phyloP scores from a whole-genome alignment of 2,888 invertebrate genomes.

The Heliconius hortense region DNA sequence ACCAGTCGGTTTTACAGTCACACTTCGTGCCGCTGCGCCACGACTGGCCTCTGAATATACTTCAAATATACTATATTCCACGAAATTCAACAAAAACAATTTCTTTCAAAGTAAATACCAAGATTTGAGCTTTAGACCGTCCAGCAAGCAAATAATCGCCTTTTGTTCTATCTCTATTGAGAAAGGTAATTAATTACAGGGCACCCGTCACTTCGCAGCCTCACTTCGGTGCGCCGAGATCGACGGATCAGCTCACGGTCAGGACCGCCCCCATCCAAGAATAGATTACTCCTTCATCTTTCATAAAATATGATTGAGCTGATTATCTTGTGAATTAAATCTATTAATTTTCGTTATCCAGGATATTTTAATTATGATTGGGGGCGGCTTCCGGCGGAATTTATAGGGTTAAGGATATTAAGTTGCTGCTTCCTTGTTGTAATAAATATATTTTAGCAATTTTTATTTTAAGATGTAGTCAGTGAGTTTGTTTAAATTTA shows the following conservation, averaged over 20 bases:
- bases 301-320: constrained; percentile 32
- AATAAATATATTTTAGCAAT: background rate
- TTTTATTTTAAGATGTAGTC: background rate
- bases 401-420: constrained; percentile 15
- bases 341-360: constrained; percentile 37
- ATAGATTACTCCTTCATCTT: constrained; percentile 37
- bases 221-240: constrained; percentile 38
- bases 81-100: background rate
- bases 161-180: constrained; percentile 71
- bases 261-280: constrained; percentile 23
- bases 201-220: constrained; percentile 43
- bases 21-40: no score
- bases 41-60: no score
- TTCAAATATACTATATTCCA: no score
- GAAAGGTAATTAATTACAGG: constrained; percentile 75
- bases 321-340: constrained; percentile 36
- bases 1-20: no score
- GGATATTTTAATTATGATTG: constrained; percentile 36
- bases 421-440: constrained; percentile 10
- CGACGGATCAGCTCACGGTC: constrained; percentile 34
- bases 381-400: constrained; percentile 14
- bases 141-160: constrained; percentile 59
- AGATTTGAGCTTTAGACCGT: background rate
- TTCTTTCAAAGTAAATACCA: background rate
- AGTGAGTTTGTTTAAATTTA: background rate